phyloP scores from a whole-genome alignment of 92 coral and sea anemone species.

The Bergia puertoricense region DNA sequence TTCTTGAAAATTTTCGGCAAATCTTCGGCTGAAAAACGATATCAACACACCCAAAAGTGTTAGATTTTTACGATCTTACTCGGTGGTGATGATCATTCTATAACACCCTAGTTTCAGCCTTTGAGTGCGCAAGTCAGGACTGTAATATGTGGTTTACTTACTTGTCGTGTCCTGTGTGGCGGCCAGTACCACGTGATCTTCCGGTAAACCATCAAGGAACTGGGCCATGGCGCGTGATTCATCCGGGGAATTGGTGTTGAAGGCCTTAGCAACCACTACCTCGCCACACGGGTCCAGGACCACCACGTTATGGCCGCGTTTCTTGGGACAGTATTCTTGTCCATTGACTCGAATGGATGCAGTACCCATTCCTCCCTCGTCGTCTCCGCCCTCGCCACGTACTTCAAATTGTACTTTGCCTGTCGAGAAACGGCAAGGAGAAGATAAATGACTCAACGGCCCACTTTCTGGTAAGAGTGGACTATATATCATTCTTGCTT shows the following conservation, averaged over 20 bases:
- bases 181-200: slow-evolving; percentile 94
- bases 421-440: slow-evolving; percentile 4
- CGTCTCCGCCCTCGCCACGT: slow-evolving; percentile 97
- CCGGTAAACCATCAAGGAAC: slow-evolving; percentile 87
- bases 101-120: too few species aligned
- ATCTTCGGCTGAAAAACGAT: too few species aligned
- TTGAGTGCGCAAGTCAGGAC: too few species aligned
- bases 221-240: slow-evolving; percentile 87
- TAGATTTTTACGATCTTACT: too few species aligned
- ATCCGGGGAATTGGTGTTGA: slow-evolving; percentile 84
- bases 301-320: slow-evolving; percentile 90
- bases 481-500: too few species aligned
- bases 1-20: too few species aligned
- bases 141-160: slow-evolving; percentile 30
- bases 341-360: slow-evolving; percentile 94
- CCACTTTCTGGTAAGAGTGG: too few species aligned
- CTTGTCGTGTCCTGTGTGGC: slow-evolving; percentile 89
- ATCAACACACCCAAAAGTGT: too few species aligned
- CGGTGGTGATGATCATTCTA: too few species aligned
- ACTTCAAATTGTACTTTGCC: slow-evolving; percentile 94
- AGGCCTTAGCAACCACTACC: slow-evolving; percentile 76
- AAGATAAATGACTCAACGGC: not conserved
- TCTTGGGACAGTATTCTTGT: slow-evolving; percentile 89
- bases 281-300: slow-evolving; percentile 97
- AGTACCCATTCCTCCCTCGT: slow-evolving; percentile 95